Evolutionary conservation across 2,888 invertebrate species (phyloP), one percentile per base, ranked within the genome.

Genomic region (Ramazzottius varieornatus): DNA sequence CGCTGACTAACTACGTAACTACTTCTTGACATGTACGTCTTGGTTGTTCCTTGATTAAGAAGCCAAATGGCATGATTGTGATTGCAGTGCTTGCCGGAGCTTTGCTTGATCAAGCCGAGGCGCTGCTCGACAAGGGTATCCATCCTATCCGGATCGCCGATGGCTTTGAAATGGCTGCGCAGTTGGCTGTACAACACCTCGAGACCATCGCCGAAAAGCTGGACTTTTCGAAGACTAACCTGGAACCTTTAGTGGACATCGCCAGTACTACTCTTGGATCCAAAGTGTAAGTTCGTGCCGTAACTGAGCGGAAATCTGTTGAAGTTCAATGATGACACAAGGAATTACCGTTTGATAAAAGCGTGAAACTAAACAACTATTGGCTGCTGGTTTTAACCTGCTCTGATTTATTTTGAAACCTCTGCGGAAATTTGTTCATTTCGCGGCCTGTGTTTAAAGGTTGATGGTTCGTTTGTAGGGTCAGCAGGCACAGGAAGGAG

Each of bases 131-230:
- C 78, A 86, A 88, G 72, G 98, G 98, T 54, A 93, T 99, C 74
- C 98, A 99, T 76, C 98, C 98, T 0, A 93, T 96, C 72, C 84
- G 96, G 71, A 91, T 98, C 71, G 94, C 98, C 2, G 98, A 99
- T 78, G 98, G 98, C 64, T 99, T 89, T 74, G 96, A 99, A 77
- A 79, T 94, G 77, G 98, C 98, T 0, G 91, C 94, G 0, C 86
- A 88, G 69, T 82, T 84, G 66, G 92, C 93, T 0, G 82, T 86
- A 0, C 81, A 84, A 46, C 86, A 91, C 73, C 78, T 99, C 68
- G 90, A 93, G 68, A 79, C 82, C 64, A 88, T 96, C 73, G 86
- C 90, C 33, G 88, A 93, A 70, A 82, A 84, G 0, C 96, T 92
- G 77, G 88, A 88, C 0, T 85, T 94, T 32, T 85, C 86, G 72